Conservation (phyloP, 2,888 invertebrate genomes). For the Drosophila melanosoma region DNA sequence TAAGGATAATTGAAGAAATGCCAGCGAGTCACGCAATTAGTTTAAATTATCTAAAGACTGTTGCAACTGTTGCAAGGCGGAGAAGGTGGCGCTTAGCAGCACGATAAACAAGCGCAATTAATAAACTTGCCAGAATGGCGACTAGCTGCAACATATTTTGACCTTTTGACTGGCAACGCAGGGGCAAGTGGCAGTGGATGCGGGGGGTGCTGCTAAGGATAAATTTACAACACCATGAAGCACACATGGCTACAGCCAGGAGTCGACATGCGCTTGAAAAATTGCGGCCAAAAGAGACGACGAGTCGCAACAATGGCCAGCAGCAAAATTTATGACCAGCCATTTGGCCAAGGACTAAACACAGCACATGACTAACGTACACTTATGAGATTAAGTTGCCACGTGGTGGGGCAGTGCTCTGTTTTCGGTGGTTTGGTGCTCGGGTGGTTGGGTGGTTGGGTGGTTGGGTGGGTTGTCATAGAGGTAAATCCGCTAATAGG, state of each 20-base stretch:
- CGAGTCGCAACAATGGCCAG: slow-evolving; percentile 60
- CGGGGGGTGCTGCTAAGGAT: slow-evolving; percentile 1
- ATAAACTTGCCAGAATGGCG: slow-evolving; percentile 70
- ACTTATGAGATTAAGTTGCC: slow-evolving; percentile 77
- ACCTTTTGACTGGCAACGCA: slow-evolving; percentile 54
- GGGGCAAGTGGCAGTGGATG: slow-evolving; percentile 13
- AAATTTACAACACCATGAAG: slow-evolving; percentile 49
- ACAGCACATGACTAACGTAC: slow-evolving; percentile 75
- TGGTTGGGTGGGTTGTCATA: slow-evolving; percentile 9
- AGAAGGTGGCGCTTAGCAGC: slow-evolving; percentile 49
- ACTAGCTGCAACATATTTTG: slow-evolving; percentile 65
- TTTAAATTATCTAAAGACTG: slow-evolving; percentile 71
- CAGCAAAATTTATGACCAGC: slow-evolving; percentile 74
- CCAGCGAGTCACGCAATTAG: slow-evolving; percentile 75
- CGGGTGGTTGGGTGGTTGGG: neutral
- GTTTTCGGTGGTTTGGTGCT: neutral
- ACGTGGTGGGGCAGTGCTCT: slow-evolving; percentile 12
- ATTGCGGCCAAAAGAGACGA: slow-evolving; percentile 63
- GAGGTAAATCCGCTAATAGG: slow-evolving; percentile 42
- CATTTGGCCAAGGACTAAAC: slow-evolving; percentile 72
- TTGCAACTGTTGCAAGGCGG: neutral
- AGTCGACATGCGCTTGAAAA: slow-evolving; percentile 72
- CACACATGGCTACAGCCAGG: slow-evolving; percentile 61
- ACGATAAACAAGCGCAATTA: slow-evolving; percentile 81
- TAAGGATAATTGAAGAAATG: slow-evolving; percentile 58